A percentile compares a stretch with the other conserved stretches of the same genome.
These are phyloP conservation scores for Leptodactylus fallax DNA, from an alignment of 2,797 vertebrate species.

Conservation along the genomic window DNA sequence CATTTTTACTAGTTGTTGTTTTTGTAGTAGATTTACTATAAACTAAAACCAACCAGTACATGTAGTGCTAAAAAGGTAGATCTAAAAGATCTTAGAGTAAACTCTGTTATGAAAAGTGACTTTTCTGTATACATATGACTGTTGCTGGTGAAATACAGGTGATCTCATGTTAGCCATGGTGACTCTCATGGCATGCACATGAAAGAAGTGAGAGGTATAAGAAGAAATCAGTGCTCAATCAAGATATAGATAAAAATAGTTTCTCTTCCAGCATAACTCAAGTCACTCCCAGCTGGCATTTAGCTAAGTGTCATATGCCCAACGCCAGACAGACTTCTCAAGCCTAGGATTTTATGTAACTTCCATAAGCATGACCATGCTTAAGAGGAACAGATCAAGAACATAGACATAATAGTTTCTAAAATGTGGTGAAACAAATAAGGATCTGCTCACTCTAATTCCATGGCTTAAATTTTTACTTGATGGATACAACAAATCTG, in stretches of 20 bases:
- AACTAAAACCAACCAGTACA: not conserved
- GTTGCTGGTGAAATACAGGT: not conserved
- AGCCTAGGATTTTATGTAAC: slow-evolving; percentile 19
- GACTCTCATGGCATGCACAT: slow-evolving; percentile 33
- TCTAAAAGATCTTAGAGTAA: not conserved
- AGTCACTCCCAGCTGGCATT: slow-evolving; percentile 32
- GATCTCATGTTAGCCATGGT: slow-evolving; percentile 13
- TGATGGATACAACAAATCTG: not conserved
- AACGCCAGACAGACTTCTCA: not conserved
- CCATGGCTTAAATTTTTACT: not conserved
- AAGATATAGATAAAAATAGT: slow-evolving; percentile 59
- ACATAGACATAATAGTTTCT: no score
- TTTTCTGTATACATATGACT: not conserved
- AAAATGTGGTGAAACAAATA: not conserved
- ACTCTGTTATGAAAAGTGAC: not conserved
- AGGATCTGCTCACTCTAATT: not conserved
- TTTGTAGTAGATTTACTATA: not conserved
- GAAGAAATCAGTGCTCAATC: slow-evolving; percentile 18
- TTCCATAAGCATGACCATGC: not conserved
- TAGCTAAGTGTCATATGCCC: slow-evolving; percentile 51
- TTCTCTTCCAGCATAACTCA: slow-evolving; percentile 25
- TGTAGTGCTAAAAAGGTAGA: no score
- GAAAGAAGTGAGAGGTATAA: slow-evolving; percentile 20
- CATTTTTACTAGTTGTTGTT: not conserved
- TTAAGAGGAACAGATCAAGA: not conserved